These are phyloP conservation scores for Steatornis caripensis DNA, from an alignment of 2,113 vertebrate genomes.

Conservation along the genomic window DNA sequence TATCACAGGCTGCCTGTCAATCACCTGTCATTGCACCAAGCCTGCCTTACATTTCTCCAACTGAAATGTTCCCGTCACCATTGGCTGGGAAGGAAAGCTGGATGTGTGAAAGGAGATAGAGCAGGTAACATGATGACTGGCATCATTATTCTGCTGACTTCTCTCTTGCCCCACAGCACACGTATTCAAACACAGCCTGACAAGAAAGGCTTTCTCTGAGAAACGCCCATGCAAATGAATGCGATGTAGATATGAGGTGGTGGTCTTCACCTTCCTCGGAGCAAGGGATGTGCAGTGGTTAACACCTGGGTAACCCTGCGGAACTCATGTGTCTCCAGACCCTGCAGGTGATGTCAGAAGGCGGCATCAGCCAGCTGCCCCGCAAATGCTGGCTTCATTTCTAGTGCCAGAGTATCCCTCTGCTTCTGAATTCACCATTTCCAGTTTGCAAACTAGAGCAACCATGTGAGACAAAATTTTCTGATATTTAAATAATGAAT, in stretches of 20 bases:
- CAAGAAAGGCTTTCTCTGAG: neutral
- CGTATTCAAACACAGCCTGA: neutral
- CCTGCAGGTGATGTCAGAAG: neutral
- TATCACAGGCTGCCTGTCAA: constrained; percentile 26
- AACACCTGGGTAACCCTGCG: neutral
- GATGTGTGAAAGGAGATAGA: neutral
- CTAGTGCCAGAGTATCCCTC: neutral
- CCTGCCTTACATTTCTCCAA: neutral
- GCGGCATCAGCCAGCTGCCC: neutral
- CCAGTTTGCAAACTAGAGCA: neutral
- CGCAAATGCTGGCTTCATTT: neutral
- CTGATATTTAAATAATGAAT: neutral
- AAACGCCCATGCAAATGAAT: neutral
- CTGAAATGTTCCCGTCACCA: neutral
- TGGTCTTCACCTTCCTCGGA: neutral
- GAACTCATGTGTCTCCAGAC: neutral
- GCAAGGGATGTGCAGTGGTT: neutral
- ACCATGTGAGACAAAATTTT: neutral
- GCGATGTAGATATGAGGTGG: rapidly evolving
- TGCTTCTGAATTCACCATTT: neutral
- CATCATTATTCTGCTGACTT: neutral
- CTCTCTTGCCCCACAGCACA: neutral
- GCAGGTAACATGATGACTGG: neutral
- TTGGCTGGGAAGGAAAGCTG: neutral
- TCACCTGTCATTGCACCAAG: neutral